Conservation (phyloP, 2,797 vertebrate genomes). For the Microcaecilia unicolor region DNA sequence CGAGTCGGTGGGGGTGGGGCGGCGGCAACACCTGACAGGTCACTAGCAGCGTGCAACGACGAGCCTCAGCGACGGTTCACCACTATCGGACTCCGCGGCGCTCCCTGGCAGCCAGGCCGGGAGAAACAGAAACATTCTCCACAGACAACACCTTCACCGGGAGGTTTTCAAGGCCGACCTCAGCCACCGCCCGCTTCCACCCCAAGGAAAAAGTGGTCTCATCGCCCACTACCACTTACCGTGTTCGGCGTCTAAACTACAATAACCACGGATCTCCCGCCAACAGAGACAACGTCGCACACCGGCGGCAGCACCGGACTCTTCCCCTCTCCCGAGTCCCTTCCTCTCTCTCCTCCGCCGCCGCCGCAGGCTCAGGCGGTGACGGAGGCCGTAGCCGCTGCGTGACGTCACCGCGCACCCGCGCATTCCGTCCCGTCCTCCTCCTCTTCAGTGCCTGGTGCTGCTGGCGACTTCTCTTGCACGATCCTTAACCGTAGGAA, state of each 20-base stretch:
- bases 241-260: neutral
- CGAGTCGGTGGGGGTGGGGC: too few species aligned
- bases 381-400: too few species aligned
- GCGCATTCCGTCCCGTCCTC: neutral
- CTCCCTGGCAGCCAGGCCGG: neutral
- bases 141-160: neutral
- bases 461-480: neutral
- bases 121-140: too few species aligned
- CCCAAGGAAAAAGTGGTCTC: too few species aligned
- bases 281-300: neutral
- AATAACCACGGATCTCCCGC: slow-evolving; percentile 24
- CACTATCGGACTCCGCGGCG: neutral
- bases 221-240: slow-evolving; percentile 20
- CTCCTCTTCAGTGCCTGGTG: neutral
- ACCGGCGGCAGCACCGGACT: neutral
- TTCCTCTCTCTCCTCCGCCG: neutral
- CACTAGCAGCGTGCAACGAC: too few species aligned
- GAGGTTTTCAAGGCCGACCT: neutral
- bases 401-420: too few species aligned
- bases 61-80: too few species aligned
- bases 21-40: too few species aligned
- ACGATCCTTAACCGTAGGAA: too few species aligned
- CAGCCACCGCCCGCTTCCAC: too few species aligned
- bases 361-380: too few species aligned
- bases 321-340: too few species aligned